Evolutionary conservation across 2,113 vertebrate genomes (phyloP), one percentile per base, ranked within the genome.

Genomic region (Bubo bubo): DNA sequence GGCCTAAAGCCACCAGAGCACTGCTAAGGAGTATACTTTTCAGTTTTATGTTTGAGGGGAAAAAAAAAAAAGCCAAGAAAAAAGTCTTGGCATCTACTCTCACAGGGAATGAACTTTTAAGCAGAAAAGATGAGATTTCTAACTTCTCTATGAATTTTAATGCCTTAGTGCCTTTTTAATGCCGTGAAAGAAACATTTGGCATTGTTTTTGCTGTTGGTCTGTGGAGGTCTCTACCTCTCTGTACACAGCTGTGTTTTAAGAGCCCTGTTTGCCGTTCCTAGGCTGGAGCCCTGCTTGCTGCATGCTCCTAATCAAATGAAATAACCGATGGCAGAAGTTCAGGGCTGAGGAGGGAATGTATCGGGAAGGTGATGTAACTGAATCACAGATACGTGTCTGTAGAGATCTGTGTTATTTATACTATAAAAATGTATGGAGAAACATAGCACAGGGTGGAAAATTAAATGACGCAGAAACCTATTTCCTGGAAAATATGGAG

Each of bases 341-440:
- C 30, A 56, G 88, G 53, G 27, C 30, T 56, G 45, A 60, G 81
- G 71, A 93, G 53, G 71, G 70, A 34, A 24, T 0, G 4, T 34
- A 9, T 9, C 4, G 22, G 67, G 82, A 49, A 79, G 62, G 53
- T 88, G 94, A 43, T 56, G 0, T 1, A 43, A 68, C 71, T 24
- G 56, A 64, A 30, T 66, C 62, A 43, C 23, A 35, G 58, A 23
- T 37, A 43, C 60, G 24, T 5, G 45, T 45, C 58, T 88, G 2
- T 19, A 62, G 87, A 90, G 58, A 86, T 47, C 37, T 79, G 53
- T 49, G 64, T n/a, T 79, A 41, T 59, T 95, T 90, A n/a, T 24
- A 0, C 20, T 43, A 27, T 56, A 79, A 41, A 91, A 79, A 52
- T 8, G 27, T 13, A 8, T 43, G 39, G 88, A 56, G 64, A 59